Evolutionary conservation across 1,140 invertebrate genomes (phyloP), one percentile per base, ranked within the genome.

Genomic region (Augochlora pura): DNA sequence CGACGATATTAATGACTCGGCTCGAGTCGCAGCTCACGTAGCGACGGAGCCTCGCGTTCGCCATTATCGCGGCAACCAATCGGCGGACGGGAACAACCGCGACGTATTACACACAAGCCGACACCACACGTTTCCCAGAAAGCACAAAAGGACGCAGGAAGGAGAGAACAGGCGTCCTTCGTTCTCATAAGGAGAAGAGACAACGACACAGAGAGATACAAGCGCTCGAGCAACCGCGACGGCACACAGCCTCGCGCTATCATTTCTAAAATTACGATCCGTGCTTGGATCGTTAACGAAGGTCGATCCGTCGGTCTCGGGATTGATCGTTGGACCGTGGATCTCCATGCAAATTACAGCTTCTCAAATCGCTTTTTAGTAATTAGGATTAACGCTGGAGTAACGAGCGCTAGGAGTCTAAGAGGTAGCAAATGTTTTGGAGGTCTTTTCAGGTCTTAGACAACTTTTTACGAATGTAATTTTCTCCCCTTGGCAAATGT

Each of bases 1-100:
- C 54, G 66, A 84, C 54, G 69, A 66, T 85, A 81, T 85, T 85
- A 85, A 84, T 81, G 79, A 78, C 76, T 75, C 79, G 69, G 49
- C 83, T 85, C 82, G 82, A 78, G 74, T 85, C 84, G 72, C 83
- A 81, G 83, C 83, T 85, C 84, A 82, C 84, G 84, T 85, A 84
- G 82, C 82, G 83, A 82, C 83, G 84, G 70, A 52, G 49, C 78
- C 83, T 81, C 84, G 82, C 82, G 82, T 74, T 54, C 69, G 59
- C 78, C 78, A 84, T 85, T 83, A 83, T 84, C 82, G 82, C 68
- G 60, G 60, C 68, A 78, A 67, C 82, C 83, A 80, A 85, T 85
- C 83, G 82, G 68, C 83, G 71, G 82, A 63, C 82, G 82, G 83
- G 52, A 10, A 46, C 42, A 46, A 46, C 10, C 59, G 67, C 59